A percentile compares a stretch with the other conserved stretches of the same genome.
Conservation (phyloP, 30 jellyfish, hydroid and myxozoan genomes). For the Mastigias papua region DNA sequence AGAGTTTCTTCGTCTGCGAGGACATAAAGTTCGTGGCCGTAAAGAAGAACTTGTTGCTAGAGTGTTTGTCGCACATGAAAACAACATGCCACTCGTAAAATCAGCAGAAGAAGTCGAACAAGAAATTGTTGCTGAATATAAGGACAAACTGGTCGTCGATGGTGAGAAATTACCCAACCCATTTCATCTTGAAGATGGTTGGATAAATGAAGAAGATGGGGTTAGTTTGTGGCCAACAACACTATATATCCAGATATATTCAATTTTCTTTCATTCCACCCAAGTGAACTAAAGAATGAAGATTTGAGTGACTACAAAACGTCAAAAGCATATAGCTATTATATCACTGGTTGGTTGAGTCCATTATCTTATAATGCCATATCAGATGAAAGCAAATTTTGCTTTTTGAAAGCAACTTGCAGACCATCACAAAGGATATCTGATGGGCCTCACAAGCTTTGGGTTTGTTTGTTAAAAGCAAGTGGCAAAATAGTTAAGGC, state of each 20-base stretch:
- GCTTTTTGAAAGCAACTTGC: conserved; percentile 34
- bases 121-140: too few relatives aligned
- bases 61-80: too few relatives aligned
- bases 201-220: conserved; percentile 42
- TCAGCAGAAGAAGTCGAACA: too few relatives aligned
- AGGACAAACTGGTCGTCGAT: neutral
- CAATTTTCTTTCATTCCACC: conserved; percentile 33
- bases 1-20: too few relatives aligned
- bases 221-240: conserved; percentile 34
- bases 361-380: conserved; percentile 29
- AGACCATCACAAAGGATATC: conserved; percentile 36
- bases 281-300: conserved; percentile 22
- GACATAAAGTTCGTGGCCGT: too few relatives aligned
- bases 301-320: conserved; percentile 32
- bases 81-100: too few relatives aligned
- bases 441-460: conserved; percentile 15
- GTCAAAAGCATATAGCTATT: conserved; percentile 28
- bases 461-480: conserved; percentile 9
- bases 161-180: neutral
- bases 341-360: conserved; percentile 11
- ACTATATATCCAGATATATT: conserved; percentile 38
- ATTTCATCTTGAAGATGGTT: neutral
- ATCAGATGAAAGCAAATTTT: conserved; percentile 7
- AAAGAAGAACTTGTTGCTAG: too few relatives aligned
- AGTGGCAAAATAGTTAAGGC: conserved; percentile 21